Evolutionary conservation across 2,888 invertebrate species (phyloP), one percentile per base, ranked within the genome.

Genomic region (Macrophya annulata): DNA sequence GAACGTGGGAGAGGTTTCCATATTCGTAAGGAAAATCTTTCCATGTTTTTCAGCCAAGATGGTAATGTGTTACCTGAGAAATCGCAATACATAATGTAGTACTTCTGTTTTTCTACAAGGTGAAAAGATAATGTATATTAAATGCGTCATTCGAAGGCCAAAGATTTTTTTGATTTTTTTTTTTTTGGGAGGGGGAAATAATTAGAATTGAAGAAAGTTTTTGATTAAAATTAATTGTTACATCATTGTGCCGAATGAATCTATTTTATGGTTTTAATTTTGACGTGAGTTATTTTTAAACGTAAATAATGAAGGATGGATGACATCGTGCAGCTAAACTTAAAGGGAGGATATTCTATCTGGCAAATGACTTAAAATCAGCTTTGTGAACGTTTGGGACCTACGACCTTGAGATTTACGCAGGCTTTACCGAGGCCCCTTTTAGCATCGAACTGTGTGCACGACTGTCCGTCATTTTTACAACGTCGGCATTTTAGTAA

Each of bases 401-500:
- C 55, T 37, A 43, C 81, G 81, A 81, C 81, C 81, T 81, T 81
- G 81, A 62, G 81, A 81, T 62, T 81, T 77, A 77, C 17, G 31
- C 9, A 17, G 77, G 25, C 55, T 48, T 31, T 31, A 51, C 51
- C 51, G 51, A 51, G 77, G 31, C 77, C 48, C 77, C 74, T 81
- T 81, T 62, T 48, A 72, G 59, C 62, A 71, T 82, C 65, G 84
- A 40, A 84, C 84, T 76, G 76, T 84, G 85, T 48, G 84, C 82
- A 85, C 51, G 81, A 81, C 62, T 81, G 62, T 71, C 79, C 82
- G 25, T 82, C 82, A 68, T 85, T 71, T 81, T 72, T 81, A 87
- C 87, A 89, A 88, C 88, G 87, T 88, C 85, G 87, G 86, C 85
- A 86, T 88, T 89, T 89, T 85, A 86, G 85, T 86, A 89, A 90